Evolutionary conservation across 2,888 invertebrate species (phyloP), one percentile per base, ranked within the genome.

Genomic region (Sesia apiformis): DNA sequence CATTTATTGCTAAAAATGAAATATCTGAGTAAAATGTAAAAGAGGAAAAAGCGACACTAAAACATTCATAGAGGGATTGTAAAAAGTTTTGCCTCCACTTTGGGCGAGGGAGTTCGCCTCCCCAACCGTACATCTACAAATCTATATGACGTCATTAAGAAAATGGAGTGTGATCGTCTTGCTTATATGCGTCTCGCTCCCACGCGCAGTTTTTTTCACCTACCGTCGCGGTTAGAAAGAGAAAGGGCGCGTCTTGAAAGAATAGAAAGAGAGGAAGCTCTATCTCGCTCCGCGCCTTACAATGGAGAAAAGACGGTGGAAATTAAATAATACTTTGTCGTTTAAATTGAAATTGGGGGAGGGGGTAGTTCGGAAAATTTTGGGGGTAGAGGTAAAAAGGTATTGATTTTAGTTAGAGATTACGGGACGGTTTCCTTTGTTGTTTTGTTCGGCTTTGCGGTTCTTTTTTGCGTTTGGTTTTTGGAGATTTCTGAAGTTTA

Each of bases 301-400:
- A 88, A 88, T 84, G 78, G 84, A 76, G 85, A 87, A 89, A 87
- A 87, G 86, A 86, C 85, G 84, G 67, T 67, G 74, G 80, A 86
- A 87, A 88, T 89, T 87, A 87, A 89, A 88, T 86, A 88, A 87
- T 88, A 88, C 88, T 89, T 89, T 87, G 88, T 88, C 88, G 85
- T 85, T 84, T 80, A 78, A 84, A 86, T 85, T 83, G 83, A 82
- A 82, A 78, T 69, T 72, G 81, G 81, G 76, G 67, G 63, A 60
- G 62, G 63, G 71, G 73, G 74, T 75, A 75, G 78, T 82, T 83
- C 72, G 78, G 78, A 78, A 81, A 83, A 82, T 81, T 84, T 82
- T 76, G 75, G 79, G 81, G 85, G 77, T 72, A 77, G 80, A 79
- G 79, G 82, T 81, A 86, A 87, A 87, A 87, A 84, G 78, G 81